Base-by-base conservation (phyloP, 1,140 invertebrate species). In the Drosophila bocki region DNA sequence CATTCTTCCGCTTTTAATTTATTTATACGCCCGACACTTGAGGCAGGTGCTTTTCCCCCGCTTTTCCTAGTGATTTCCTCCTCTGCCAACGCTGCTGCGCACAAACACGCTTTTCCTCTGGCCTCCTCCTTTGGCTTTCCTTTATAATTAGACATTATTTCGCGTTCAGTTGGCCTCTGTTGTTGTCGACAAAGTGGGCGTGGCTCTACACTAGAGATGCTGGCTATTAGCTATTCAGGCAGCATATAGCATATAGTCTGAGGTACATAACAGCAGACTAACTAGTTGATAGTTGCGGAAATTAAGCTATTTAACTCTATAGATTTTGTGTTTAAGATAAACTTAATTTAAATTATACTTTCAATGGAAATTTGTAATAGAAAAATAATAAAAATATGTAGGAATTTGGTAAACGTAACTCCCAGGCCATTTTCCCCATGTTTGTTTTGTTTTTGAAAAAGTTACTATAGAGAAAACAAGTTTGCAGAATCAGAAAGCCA, bases 11-110 rank as follows among this genome's bases (percentile, higher is more conserved):
- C 62, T 59, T 63, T 80, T 87, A 69, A 80, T 83, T 83, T 87
- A 78, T 86, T 82, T 86, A 83, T 82, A 77, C 81, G 76, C 48
- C 57, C 59, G 67, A 71, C 78, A 62, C 82, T 76, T 72, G 78
- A 79, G 44, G 17, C 50, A 47, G 32, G 37, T 51, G 69, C 69
- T 58, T 70, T 71, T 19, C 51, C 33, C 19, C 35, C 35, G 13
- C 17, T 54, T 68, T 68, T 68, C 33, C 48, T 11, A 17, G 15
- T 29, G 17, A 58, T 67, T 67, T 19, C 33, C 42, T 48, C 37
- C 32, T 47, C 37, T 13, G 42, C 41, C 13, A 22, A 22, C 22
- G 50, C 65, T 57, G 77, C 50, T 61, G 69, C 57, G 47, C 42
- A 59, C 77, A 75, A 80, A 76, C 57, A 76, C 60, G 57, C 54